These are phyloP conservation scores for Sthenelais limicola DNA, from an alignment of 2,888 invertebrate species.

Conservation along the genomic window DNA sequence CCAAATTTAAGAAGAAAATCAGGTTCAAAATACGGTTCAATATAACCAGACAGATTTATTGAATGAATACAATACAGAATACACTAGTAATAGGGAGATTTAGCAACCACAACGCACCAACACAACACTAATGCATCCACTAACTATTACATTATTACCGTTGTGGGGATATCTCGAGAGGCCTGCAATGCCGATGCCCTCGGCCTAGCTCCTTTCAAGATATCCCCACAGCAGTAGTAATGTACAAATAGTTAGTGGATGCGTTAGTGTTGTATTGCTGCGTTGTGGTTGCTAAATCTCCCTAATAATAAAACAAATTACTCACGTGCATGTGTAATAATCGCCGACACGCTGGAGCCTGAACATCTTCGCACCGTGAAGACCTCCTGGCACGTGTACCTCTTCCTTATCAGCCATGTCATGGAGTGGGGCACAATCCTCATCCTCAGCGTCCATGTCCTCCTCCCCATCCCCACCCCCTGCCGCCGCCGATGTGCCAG, in stretches of 20 bases:
- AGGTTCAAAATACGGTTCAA: too few species aligned
- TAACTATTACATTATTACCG: too few species aligned
- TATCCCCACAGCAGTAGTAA: too few species aligned
- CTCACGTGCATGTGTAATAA: slow-evolving; percentile 65
- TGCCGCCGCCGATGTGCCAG: slow-evolving; percentile 21
- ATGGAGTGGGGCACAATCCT: slow-evolving; percentile 54
- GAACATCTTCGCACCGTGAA: slow-evolving; percentile 43
- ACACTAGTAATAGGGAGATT: not conserved
- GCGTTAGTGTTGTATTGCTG: too few species aligned
- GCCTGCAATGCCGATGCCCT: too few species aligned
- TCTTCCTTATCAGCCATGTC: slow-evolving; percentile 59
- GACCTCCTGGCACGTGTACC: slow-evolving; percentile 58
- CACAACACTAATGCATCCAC: too few species aligned
- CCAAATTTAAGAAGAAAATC: too few species aligned
- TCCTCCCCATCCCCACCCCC: slow-evolving; percentile 74
- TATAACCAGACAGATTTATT: not conserved
- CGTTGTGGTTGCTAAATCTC: too few species aligned
- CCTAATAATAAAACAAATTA: slow-evolving; percentile 28
- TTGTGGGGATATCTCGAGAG: too few species aligned
- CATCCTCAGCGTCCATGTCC: slow-evolving; percentile 14
- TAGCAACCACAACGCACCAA: too few species aligned
- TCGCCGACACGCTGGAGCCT: slow-evolving; percentile 59
- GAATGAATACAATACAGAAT: not conserved
- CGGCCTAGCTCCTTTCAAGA: too few species aligned
- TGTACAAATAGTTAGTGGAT: too few species aligned